Evolutionary conservation across 1,140 invertebrate genomes (phyloP), one percentile per base, ranked within the genome.

Genomic region (Drosophila bocki): DNA sequence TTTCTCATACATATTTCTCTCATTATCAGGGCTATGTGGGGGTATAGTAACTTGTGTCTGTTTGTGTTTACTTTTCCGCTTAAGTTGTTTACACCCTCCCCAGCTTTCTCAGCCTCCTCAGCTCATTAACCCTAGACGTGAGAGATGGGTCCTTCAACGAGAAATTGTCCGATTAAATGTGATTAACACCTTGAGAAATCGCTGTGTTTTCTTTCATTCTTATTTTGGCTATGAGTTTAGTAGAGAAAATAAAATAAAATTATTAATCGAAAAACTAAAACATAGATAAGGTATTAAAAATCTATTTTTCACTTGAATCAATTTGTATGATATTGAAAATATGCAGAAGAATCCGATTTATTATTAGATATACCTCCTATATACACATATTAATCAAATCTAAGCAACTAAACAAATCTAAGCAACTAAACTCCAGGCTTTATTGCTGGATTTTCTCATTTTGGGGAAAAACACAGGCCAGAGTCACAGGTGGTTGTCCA

Each of bases 41-140:
- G 35, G 64, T 29, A 59, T 58, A 37, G 45, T 39, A n/a, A 50
- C 45, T 71, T 58, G 69, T 59, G 44, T 48, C 48, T 17, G 67
- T 50, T 47, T 71, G 29, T 68, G 42, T 72, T 70, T 72, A 54
- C 65, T 58, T 58, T 70, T 70, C 48, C 67, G 67, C 67, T 70
- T 54, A 70, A 70, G 29, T 68, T 70, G 62, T 70, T 70, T 70
- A 54, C 67, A 67, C 48, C 48, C 67, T 9, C 22, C 47, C 3
- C 47, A 3, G 26, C 26, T 29, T 26, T 26, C 26, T 9, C 22
- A 53, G 32, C 7, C 19, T n/a, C 17, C 37, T 26, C 26, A 29
- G 67, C 61, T 35, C 61, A 54, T 70, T 70, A 67, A 54, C 67
- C 63, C 47, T 37, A 45, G 39, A 37, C 8, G 15, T 29, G 47